These are phyloP conservation scores for Branchinecta sandiegonensis DNA, from an alignment of 2,888 invertebrate species.

Conservation along the genomic window DNA sequence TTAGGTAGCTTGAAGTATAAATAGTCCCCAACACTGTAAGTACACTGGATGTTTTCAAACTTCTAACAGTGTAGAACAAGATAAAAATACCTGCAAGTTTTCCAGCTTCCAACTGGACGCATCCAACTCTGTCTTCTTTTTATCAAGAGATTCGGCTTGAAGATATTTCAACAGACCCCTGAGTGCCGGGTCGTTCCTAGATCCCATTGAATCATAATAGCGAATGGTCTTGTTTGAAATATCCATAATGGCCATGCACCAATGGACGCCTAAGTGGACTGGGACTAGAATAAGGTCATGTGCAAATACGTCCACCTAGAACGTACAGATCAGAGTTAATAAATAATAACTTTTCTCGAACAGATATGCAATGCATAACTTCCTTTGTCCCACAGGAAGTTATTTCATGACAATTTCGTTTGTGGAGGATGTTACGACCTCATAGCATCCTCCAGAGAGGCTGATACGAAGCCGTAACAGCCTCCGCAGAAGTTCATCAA, in stretches of 20 bases:
- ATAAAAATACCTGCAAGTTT: constrained; percentile 39
- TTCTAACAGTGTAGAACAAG: not conserved
- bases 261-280: constrained; percentile 85
- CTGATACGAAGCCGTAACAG: no score
- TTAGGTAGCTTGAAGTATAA: no score
- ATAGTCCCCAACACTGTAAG: no score
- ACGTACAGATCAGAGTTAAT: not conserved
- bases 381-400: no score
- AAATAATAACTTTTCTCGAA: no score
- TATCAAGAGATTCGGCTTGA: constrained; percentile 68
- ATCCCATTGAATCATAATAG: constrained; percentile 90
- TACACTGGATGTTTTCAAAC: no score
- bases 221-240: constrained; percentile 53
- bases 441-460: no score
- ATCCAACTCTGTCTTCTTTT: constrained; percentile 60
- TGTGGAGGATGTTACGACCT: no score
- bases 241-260: constrained; percentile 84
- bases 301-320: constrained; percentile 61
- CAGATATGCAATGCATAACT: no score
- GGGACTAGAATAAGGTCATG: constrained; percentile 75
- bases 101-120: constrained; percentile 51
- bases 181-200: constrained; percentile 57
- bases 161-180: constrained; percentile 53
- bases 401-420: no score
- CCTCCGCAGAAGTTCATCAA: no score